Evolutionary conservation across 2,888 invertebrate species (phyloP), one percentile per base, ranked within the genome.

Genomic region (Tethea ocularis): DNA sequence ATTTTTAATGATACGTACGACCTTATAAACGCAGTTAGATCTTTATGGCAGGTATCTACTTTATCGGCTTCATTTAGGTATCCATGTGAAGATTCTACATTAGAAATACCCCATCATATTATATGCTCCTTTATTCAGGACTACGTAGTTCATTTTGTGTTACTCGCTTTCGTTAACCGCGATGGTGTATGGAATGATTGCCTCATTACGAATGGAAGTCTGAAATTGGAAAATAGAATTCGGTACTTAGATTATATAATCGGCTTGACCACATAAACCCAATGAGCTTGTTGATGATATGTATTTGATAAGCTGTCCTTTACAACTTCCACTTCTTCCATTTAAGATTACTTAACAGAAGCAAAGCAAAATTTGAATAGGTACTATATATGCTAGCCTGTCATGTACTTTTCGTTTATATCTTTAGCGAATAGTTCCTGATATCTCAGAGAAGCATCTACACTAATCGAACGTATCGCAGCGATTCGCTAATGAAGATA

Each of bases 401-500:
- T n/a, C n/a, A n/a, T n/a, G n/a, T n/a, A n/a, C n/a, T n/a, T n/a
- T 26, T 5, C 26, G 2, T 5, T 5, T 26, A 29, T 8, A 29
- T 29, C 6, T 29, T 5, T 5, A 7, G n/a, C n/a, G n/a, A 41
- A 17, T 38, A 13, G n/a, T 46, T 46, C 20, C 10, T 46, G 1
- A 10, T 20, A 46, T 20, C 8, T 62, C 60, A 57, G 66, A 66
- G 57, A 51, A 56, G 15, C 62, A 71, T 84, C 85, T 77, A 78
- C 66, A 74, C 59, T 61, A 72, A 36, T 58, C 71, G 60, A 66
- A 60, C 77, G 51, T 41, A 52, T 58, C 58, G 62, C 62, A 69
- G 67, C 79, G 80, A 78, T 85, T 86, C 77, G 87, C 87, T 87
- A 87, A 87, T 87, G 86, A 87, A 86, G 87, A 87, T 84, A 87